Conservation (phyloP, 2,113 vertebrate genomes). For the Pantherophis guttatus region DNA sequence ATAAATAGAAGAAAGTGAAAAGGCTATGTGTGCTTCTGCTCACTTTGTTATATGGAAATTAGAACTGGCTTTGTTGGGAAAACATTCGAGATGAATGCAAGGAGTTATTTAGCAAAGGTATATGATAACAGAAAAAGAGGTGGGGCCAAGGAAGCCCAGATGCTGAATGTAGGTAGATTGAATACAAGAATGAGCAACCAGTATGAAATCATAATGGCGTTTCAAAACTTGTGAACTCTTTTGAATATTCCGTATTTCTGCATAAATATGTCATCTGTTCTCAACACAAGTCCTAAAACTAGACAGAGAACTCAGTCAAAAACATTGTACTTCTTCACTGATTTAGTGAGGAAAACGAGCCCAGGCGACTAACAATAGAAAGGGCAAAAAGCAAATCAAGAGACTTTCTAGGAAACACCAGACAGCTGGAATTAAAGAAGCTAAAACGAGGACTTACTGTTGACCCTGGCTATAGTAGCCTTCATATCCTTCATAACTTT, state of each 20-base stretch:
- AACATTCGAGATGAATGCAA: background rate
- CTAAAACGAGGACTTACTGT: constrained; percentile 76
- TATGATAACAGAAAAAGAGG: background rate
- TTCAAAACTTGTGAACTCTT: background rate
- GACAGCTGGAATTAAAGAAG: background rate
- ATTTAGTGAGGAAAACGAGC: background rate
- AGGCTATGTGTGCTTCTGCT: background rate
- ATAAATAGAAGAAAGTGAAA: background rate
- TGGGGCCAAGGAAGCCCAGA: background rate
- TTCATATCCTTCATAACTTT: constrained; percentile 90
- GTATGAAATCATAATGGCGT: background rate
- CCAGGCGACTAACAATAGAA: background rate
- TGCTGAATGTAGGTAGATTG: background rate
- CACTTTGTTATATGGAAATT: background rate
- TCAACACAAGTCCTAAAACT: background rate
- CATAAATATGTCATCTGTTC: background rate
- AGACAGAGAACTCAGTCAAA: background rate
- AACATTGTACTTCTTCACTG: background rate
- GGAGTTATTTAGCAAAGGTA: background rate
- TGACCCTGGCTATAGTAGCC: constrained; percentile 90
- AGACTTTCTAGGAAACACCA: background rate
- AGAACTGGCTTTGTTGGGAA: background rate
- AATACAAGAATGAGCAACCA: background rate
- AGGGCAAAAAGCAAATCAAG: background rate
- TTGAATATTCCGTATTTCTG: background rate